A percentile compares a stretch with the other conserved stretches of the same genome.
These are phyloP conservation scores for Lasioglossum baleicum DNA, from an alignment of 1,140 invertebrate species.

Conservation along the genomic window DNA sequence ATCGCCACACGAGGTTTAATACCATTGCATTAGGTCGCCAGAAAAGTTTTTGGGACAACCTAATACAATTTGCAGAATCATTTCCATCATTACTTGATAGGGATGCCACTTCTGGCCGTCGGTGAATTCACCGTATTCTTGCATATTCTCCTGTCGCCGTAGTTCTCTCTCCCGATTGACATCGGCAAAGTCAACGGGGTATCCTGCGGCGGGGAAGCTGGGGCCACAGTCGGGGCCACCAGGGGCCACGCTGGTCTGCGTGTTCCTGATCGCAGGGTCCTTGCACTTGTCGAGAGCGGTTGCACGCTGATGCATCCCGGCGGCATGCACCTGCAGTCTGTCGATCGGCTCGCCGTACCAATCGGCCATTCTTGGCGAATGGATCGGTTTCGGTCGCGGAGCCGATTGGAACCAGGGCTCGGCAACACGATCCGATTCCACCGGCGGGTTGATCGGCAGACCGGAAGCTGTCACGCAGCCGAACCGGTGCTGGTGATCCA, in stretches of 20 bases:
- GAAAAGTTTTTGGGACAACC: too few species aligned
- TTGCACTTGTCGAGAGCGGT: constrained; percentile 74
- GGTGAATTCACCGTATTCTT: constrained; percentile 70
- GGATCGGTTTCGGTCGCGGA: constrained; percentile 72
- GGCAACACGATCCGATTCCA: constrained; percentile 65
- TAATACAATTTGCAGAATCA: too few species aligned
- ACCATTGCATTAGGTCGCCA: too few species aligned
- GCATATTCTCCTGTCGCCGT: constrained; percentile 46
- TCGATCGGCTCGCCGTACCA: constrained; percentile 59
- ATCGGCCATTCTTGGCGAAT: constrained; percentile 70
- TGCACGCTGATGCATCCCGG: constrained; percentile 70
- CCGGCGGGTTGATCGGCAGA: constrained; percentile 60
- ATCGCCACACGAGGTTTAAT: too few species aligned
- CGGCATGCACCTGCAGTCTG: constrained; percentile 70
- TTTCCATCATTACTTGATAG: constrained; percentile 72
- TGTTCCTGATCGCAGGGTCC: constrained; percentile 37
- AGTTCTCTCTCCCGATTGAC: constrained; percentile 50
- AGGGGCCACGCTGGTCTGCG: constrained; percentile 3
- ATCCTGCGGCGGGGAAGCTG: constrained; percentile 53
- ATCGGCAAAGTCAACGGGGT: constrained; percentile 65
- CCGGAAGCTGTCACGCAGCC: constrained; percentile 66
- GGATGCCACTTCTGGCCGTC: constrained; percentile 78
- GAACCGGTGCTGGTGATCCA: constrained; percentile 61
- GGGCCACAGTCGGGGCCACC: constrained; percentile 67
- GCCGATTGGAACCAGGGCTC: constrained; percentile 75